A percentile compares a stretch with the other conserved stretches of the same genome.
These are phyloP conservation scores for Poecile montanus DNA, from an alignment of 2,797 vertebrate species.

Conservation along the genomic window DNA sequence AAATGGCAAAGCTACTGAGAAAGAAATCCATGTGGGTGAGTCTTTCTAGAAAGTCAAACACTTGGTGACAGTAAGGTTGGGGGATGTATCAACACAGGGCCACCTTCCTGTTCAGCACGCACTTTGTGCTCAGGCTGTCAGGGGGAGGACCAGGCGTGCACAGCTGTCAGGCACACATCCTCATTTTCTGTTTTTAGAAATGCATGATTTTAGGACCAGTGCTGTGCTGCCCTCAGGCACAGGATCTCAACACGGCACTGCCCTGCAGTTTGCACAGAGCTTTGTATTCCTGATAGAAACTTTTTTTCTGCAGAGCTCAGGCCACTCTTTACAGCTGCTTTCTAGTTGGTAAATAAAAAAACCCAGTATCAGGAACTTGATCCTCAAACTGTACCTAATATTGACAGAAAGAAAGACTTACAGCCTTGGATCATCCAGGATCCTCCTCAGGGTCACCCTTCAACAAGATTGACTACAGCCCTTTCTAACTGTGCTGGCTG, in stretches of 20 bases:
- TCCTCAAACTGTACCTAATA: neutral
- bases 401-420: neutral
- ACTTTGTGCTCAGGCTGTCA: neutral
- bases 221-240: neutral
- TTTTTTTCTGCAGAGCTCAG: neutral
- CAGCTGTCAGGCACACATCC: neutral
- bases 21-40: neutral
- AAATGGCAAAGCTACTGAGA: neutral
- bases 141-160: accelerated
- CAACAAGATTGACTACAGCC: neutral
- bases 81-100: neutral
- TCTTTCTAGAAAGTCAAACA: neutral
- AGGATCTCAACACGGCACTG: neutral
- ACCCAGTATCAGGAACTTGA: neutral
- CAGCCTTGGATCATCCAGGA: neutral
- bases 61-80: neutral
- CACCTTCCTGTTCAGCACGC: neutral
- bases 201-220: neutral
- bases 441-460: neutral
- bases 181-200: neutral
- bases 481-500: neutral
- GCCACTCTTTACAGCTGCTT: neutral
- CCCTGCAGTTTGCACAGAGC: neutral
- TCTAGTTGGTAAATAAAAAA: neutral
- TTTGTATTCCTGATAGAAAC: neutral